Evolutionary conservation across 2,797 vertebrate genomes (phyloP).

Genomic region (Coregonus suidteri): DNA sequence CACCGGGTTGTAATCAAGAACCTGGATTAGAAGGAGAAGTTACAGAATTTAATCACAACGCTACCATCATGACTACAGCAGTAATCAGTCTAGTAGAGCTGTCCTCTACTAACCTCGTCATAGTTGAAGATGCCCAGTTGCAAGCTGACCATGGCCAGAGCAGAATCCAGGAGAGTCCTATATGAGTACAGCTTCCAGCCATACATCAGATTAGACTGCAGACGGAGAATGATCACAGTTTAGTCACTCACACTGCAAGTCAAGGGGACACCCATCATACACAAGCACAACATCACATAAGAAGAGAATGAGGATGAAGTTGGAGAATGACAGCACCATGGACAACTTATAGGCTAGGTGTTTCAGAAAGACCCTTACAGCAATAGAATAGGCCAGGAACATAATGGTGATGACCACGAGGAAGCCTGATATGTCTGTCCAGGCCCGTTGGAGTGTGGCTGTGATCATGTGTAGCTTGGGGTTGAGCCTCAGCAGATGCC

Average conservation of each 20-base stretch:
- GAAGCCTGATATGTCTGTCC: constrained; percentile 95
- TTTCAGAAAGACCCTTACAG: constrained; percentile 74
- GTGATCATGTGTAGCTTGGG: constrained; percentile 95
- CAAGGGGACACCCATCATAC: neutral
- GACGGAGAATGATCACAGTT: constrained; percentile 18
- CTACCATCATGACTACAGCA: neutral
- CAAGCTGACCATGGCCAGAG: constrained; percentile 89
- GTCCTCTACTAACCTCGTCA: constrained; percentile 80
- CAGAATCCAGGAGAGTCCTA: constrained; percentile 87
- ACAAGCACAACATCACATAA: neutral
- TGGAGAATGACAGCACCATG: neutral
- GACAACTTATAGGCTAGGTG: neutral
- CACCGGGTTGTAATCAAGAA: constrained; percentile 89
- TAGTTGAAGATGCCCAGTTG: constrained; percentile 98
- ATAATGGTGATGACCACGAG: constrained; percentile 86
- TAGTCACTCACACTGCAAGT: neutral
- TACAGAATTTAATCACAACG: neutral
- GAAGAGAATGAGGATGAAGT: neutral
- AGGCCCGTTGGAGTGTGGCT: constrained; percentile 85
- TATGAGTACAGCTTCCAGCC: constrained; percentile 94
- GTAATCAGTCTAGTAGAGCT: neutral
- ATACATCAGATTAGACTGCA: constrained; percentile 90
- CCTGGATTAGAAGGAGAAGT: constrained; percentile 65
- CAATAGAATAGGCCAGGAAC: constrained; percentile 90
- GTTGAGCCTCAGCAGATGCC: constrained; percentile 94